phyloP scores from a whole-genome alignment of 2,113 vertebrate species.

The Coracopsis vasa region DNA sequence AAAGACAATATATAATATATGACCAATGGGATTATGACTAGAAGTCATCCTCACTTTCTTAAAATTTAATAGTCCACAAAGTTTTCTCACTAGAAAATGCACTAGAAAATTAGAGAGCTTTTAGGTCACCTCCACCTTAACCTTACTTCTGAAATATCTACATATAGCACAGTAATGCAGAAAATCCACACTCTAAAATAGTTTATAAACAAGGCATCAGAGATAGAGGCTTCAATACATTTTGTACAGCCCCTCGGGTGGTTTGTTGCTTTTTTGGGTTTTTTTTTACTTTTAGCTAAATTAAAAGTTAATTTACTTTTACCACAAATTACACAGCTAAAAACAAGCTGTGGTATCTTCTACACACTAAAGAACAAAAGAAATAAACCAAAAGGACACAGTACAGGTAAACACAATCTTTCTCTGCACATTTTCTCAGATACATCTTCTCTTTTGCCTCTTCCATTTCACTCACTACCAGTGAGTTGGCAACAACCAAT shows the following conservation, averaged over 20 bases:
- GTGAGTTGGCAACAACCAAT: not conserved
- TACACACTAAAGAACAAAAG: not conserved
- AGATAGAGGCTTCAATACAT: not conserved
- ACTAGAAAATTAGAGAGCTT: not conserved
- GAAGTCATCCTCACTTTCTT: not conserved
- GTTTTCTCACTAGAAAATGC: not conserved
- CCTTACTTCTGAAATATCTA: not conserved
- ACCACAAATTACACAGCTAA: not conserved
- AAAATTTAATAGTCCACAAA: not conserved
- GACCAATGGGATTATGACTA: not conserved
- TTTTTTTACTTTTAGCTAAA: not conserved
- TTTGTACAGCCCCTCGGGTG: fast-evolving
- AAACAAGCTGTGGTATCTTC: not conserved
- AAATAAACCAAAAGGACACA: not conserved
- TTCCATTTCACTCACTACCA: not conserved
- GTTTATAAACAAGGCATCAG: not conserved
- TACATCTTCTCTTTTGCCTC: not conserved
- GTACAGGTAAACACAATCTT: fast-evolving
- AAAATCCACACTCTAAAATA: not conserved
- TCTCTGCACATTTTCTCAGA: not conserved
- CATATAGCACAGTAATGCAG: fast-evolving
- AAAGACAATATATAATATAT: not conserved
- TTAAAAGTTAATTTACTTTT: not conserved
- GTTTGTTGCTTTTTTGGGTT: not conserved
- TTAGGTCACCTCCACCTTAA: not conserved